phyloP scores from a whole-genome alignment of 2,113 vertebrate species.

The Kryptolebias marmoratus region DNA sequence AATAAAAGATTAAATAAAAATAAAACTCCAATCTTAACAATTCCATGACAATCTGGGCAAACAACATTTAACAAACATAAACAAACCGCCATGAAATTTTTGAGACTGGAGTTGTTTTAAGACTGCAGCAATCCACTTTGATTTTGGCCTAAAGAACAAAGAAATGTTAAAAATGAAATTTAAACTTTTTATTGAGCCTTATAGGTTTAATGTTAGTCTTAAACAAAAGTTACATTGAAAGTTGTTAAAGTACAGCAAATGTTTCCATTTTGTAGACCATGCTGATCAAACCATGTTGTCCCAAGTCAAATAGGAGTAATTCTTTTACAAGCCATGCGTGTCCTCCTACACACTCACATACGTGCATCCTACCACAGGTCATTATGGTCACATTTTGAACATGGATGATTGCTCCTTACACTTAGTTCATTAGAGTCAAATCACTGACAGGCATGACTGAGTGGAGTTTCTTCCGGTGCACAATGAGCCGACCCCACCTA shows the following conservation, averaged over 20 bases:
- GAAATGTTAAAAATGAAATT: background rate
- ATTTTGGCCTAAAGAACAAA: background rate
- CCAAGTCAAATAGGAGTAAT: conserved; percentile 35
- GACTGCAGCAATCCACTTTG: no score
- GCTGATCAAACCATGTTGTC: conserved; percentile 27
- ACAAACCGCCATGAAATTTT: no score
- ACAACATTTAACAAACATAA: no score
- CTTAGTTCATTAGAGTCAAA: conserved; percentile 58
- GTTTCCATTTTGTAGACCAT: conserved; percentile 39
- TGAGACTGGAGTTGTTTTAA: no score
- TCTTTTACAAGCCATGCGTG: conserved; percentile 10
- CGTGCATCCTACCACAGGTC: conserved; percentile 29
- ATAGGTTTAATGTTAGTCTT: no score
- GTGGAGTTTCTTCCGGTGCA: conserved; percentile 49
- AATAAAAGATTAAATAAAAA: no score
- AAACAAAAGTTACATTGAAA: background rate
- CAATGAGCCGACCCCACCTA: conserved; percentile 41
- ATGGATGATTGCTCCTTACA: conserved; percentile 55
- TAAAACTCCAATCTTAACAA: no score
- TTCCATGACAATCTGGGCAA: no score
- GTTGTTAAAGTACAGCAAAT: conserved; percentile 17
- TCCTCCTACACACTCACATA: conserved; percentile 2
- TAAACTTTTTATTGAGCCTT: background rate
- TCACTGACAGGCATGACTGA: conserved; percentile 47
- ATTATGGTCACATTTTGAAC: conserved; percentile 34